Evolutionary conservation across 2,888 invertebrate genomes (phyloP), one percentile per base, ranked within the genome.

Genomic region (Drosophila algonquin): DNA sequence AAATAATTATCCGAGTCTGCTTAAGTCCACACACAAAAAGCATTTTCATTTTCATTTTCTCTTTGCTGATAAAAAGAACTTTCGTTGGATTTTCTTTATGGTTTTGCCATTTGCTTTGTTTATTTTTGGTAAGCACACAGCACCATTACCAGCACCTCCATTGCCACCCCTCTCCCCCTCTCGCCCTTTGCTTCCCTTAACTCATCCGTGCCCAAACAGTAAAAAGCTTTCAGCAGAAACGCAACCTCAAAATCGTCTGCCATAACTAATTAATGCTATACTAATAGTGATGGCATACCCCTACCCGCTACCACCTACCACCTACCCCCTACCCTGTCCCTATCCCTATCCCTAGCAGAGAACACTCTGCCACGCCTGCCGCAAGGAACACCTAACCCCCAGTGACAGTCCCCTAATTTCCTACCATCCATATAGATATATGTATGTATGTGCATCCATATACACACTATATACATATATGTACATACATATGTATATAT

Each of bases 241-340:
- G 76, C 76, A 91, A 90, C 91, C 90, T 84, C 91, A 90, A 89
- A 90, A 90, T 90, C 90, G 90, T 90, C 90, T 90, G 91, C 90
- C 90, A 90, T 91, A 91, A 90, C 90, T 90, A 90, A 90, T 91
- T 91, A 91, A 90, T 90, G 91, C 90, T 83, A 80, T 83, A 90
- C 89, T 86, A 89, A 89, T 88, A 84, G 88, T 86, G 88, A 78
- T 67, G 77, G 68, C 58, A 56, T 60, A 53, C 40, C 60, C 72
- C 64, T 35, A 9, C 56, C n/a, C n/a, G 35, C 12, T 21, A 14
- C 56, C 48, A n/a, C 47, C 46, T 40, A 14, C 24, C 7, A 3
- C 21, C 21, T 21, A 21, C 21, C 21, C 21, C 3, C 21, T 21
- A 21, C 21, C 21, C 21, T 21, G 2, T 2, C 2, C 24, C 6